Evolutionary conservation across 2,113 vertebrate species (phyloP).

Genomic region (Cynocephalus volans): DNA sequence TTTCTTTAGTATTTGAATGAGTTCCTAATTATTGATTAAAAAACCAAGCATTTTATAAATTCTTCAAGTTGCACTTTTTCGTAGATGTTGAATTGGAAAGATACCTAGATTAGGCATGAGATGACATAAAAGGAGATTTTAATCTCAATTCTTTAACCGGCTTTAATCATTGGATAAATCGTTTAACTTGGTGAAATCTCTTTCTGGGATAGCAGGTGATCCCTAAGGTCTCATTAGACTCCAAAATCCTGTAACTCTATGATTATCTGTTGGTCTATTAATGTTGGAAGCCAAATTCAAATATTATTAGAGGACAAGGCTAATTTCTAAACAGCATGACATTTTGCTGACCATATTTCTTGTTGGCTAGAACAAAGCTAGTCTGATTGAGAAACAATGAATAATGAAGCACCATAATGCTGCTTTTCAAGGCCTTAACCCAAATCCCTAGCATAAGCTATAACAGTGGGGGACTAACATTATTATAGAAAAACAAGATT

Average conservation of each 20-base stretch:
- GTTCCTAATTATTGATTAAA: not conserved
- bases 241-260: not conserved
- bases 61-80: not conserved
- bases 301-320: not conserved
- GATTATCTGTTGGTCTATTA: not conserved
- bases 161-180: not conserved
- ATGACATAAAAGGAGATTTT: not conserved
- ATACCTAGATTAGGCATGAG: not conserved
- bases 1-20: not conserved
- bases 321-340: conserved; percentile 15
- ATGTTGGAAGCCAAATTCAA: conserved; percentile 67
- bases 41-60: not conserved
- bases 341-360: conserved; percentile 14
- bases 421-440: conserved; percentile 67
- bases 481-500: not conserved
- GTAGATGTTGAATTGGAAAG: not conserved
- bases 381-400: conserved; percentile 30
- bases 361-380: conserved; percentile 46
- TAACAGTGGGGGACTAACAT: not conserved
- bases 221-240: not conserved
- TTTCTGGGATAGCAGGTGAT: not conserved
- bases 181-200: not conserved
- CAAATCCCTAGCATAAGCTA: not conserved
- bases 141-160: not conserved
- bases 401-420: conserved; percentile 60